phyloP scores from a whole-genome alignment of 2,888 invertebrate species.

The Zaprionus lineosus region DNA sequence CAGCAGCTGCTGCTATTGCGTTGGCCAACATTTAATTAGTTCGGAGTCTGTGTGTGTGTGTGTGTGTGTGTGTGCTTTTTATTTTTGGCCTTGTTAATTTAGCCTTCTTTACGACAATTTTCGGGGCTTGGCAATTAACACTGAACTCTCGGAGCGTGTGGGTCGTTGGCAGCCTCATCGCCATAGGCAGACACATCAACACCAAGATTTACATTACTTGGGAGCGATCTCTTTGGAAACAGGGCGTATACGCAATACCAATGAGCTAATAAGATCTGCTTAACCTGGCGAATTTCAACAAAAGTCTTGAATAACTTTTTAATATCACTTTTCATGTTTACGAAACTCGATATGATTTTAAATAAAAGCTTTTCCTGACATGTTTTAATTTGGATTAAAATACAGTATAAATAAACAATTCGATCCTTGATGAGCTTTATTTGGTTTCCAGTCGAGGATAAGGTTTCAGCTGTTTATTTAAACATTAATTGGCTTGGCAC shows the following conservation, averaged over 20 bases:
- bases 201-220: conserved; percentile 26
- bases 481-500: too few species aligned
- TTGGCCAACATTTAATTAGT: conserved; percentile 73
- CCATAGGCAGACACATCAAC: conserved; percentile 21
- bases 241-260: conserved; percentile 58
- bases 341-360: too few species aligned
- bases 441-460: too few species aligned
- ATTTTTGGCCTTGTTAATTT: conserved; percentile 60
- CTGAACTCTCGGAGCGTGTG: conserved; percentile 65
- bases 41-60: conserved; percentile 46
- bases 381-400: too few species aligned
- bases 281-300: too few species aligned
- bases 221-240: conserved; percentile 42
- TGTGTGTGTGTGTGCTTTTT: background rate
- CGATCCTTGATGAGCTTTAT: too few species aligned
- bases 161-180: conserved; percentile 47
- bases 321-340: too few species aligned
- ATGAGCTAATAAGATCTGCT: background rate
- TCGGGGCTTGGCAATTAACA: conserved; percentile 72
- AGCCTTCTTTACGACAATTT: conserved; percentile 33
- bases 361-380: too few species aligned
- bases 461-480: too few species aligned
- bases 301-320: too few species aligned
- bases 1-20: conserved; percentile 33
- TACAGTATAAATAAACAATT: too few species aligned